These are phyloP conservation scores for Anthophora plumipes DNA, from an alignment of 2,888 invertebrate genomes.

Conservation along the genomic window DNA sequence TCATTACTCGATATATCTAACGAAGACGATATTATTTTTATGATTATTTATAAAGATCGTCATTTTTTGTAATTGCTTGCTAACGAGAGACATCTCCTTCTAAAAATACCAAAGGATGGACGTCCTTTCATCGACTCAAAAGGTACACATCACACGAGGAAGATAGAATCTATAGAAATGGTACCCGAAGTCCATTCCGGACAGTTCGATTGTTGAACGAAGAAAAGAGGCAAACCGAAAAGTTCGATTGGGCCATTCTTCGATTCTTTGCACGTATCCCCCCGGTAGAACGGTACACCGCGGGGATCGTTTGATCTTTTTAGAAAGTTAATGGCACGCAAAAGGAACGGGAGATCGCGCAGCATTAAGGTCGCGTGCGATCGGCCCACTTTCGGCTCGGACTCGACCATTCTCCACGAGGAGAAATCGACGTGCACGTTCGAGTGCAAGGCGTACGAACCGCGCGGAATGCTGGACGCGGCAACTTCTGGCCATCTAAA, in stretches of 20 bases:
- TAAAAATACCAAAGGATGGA: too few relatives aligned
- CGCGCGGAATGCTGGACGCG: constrained; percentile 49
- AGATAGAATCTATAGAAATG: too few relatives aligned
- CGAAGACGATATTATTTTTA: too few relatives aligned
- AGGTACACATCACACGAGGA: too few relatives aligned
- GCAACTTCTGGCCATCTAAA: constrained; percentile 67
- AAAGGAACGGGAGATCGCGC: constrained; percentile 59
- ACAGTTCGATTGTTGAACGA: too few relatives aligned
- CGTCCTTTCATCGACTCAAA: too few relatives aligned
- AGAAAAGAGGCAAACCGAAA: too few relatives aligned
- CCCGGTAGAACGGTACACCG: neutral
- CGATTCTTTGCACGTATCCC: neutral
- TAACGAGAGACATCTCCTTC: too few relatives aligned
- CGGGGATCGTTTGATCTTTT: constrained; percentile 61
- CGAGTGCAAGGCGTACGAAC: constrained; percentile 23
- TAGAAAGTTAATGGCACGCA: constrained; percentile 70
- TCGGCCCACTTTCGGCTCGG: constrained; percentile 78
- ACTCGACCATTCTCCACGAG: constrained; percentile 54
- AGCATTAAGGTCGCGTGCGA: constrained; percentile 74
- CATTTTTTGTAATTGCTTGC: too few relatives aligned
- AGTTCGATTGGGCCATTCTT: neutral
- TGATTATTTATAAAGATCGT: too few relatives aligned
- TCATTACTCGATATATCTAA: too few relatives aligned
- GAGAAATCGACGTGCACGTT: constrained; percentile 72
- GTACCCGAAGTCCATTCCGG: too few relatives aligned